phyloP scores from a whole-genome alignment of 2,113 vertebrate genomes.

The Alexandromys fortis region DNA sequence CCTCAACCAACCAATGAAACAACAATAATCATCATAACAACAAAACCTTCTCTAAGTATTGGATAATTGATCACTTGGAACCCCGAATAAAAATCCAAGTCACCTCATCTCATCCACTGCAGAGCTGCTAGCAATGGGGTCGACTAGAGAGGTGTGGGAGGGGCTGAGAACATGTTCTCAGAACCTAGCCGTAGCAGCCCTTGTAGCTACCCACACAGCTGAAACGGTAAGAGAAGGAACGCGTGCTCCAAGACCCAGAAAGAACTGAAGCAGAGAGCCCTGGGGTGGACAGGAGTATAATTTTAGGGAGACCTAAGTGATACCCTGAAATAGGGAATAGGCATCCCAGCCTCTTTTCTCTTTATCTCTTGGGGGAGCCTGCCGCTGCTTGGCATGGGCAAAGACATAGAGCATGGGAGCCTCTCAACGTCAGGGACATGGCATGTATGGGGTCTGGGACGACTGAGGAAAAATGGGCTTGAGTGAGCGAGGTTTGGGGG shows the following conservation, averaged over 20 bases:
- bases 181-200: not conserved
- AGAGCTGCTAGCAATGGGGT: not conserved
- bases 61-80: not conserved
- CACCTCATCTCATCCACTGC: not conserved
- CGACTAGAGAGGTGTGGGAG: not conserved
- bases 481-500: not conserved
- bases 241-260: not conserved
- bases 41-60: not conserved
- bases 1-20: not conserved
- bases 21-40: not conserved
- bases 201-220: not conserved
- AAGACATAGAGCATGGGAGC: not conserved
- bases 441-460: too few species aligned
- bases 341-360: not conserved
- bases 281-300: not conserved
- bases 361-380: too few species aligned
- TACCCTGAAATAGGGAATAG: not conserved
- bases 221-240: too few species aligned
- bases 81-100: slow-evolving; percentile 9
- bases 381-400: not conserved
- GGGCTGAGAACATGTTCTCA: not conserved
- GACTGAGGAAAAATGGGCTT: not conserved
- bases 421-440: not conserved
- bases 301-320: not conserved
- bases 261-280: not conserved